phyloP scores from a whole-genome alignment of 2,888 invertebrate species.

The Vandiemenella viatica region DNA sequence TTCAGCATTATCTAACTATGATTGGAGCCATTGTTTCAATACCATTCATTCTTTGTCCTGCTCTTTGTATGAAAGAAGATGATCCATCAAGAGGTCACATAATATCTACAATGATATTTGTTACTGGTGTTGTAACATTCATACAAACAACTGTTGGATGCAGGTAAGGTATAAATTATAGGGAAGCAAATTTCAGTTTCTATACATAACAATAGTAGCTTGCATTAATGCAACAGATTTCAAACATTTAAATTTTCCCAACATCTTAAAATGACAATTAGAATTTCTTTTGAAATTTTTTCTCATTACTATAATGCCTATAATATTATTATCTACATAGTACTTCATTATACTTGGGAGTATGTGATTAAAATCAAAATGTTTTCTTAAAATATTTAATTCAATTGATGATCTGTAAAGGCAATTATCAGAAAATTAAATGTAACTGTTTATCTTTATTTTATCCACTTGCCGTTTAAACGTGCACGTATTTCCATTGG shows the following conservation, averaged over 20 bases:
- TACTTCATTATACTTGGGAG: too few relatives aligned
- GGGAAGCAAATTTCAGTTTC: not conserved
- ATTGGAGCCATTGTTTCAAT: constrained; percentile 72
- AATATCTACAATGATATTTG: constrained; percentile 69
- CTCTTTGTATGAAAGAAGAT: constrained; percentile 60
- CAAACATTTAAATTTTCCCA: too few relatives aligned
- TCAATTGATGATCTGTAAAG: too few relatives aligned
- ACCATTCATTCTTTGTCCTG: constrained; percentile 66
- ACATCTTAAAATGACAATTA: too few relatives aligned
- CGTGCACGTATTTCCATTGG: too few relatives aligned
- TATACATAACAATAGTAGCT: not conserved
- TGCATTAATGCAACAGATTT: too few relatives aligned
- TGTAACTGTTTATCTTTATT: too few relatives aligned
- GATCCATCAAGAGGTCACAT: constrained; percentile 60
- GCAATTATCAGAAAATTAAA: too few relatives aligned
- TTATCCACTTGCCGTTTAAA: too few relatives aligned
- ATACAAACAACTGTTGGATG: constrained; percentile 60
- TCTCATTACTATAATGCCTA: not conserved
- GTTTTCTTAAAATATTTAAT: too few relatives aligned
- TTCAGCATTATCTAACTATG: constrained; percentile 67
- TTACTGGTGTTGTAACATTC: constrained; percentile 62
- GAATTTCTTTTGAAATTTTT: not conserved
- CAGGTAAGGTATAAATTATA: constrained; percentile 26
- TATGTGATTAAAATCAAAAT: too few relatives aligned
- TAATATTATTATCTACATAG: too few relatives aligned